phyloP scores from a whole-genome alignment of 2,797 vertebrate species.

The Podargus strigoides region DNA sequence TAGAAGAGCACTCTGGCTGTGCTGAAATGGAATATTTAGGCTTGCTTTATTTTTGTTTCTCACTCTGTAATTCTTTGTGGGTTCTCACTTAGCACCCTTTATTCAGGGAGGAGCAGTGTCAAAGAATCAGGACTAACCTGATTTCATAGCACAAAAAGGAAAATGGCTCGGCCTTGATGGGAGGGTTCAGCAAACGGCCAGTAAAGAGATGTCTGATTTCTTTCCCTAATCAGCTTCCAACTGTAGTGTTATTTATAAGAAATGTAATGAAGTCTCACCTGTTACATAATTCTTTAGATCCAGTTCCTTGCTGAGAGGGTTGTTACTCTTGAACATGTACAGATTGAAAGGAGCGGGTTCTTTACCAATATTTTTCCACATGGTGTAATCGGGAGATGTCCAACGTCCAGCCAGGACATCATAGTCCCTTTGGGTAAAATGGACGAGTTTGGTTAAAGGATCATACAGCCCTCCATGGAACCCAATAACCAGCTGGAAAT shows the following conservation, averaged over 20 bases:
- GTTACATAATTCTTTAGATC: constrained; percentile 98
- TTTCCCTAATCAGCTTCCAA: neutral
- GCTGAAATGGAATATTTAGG: neutral
- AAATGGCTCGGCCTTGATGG: neutral
- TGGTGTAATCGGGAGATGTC: constrained; percentile 95
- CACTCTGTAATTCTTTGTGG: neutral
- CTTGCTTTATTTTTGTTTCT: neutral
- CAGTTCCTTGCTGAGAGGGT: constrained; percentile 96
- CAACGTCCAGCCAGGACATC: constrained; percentile 95
- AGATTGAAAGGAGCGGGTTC: constrained; percentile 94
- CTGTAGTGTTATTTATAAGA: neutral
- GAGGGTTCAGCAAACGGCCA: neutral
- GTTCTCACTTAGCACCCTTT: neutral
- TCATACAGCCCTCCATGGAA: constrained; percentile 98
- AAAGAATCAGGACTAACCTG: neutral
- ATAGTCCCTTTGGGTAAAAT: constrained; percentile 97
- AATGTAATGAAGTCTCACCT: constrained; percentile 76
- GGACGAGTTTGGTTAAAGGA: constrained; percentile 92
- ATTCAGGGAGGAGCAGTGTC: neutral
- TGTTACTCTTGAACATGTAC: constrained; percentile 99
- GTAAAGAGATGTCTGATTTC: neutral
- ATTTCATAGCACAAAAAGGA: neutral
- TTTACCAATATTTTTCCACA: constrained; percentile 95
- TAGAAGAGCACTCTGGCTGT: neutral
- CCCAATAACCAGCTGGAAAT: constrained; percentile 95